Conservation (phyloP, 2,797 vertebrate species). For the Naso thynnoides region DNA sequence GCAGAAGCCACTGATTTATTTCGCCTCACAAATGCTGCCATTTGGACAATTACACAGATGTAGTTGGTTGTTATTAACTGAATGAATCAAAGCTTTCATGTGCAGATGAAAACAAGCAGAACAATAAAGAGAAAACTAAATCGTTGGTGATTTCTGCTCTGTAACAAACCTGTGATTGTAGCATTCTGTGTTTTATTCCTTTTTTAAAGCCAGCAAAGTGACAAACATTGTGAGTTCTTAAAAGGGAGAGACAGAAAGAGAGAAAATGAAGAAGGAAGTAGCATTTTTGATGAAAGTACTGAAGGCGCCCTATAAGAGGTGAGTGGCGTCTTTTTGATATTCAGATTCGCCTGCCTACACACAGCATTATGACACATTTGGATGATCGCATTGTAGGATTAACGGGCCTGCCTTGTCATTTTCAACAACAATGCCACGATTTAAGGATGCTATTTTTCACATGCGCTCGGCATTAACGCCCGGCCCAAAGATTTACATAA, state of each 20-base stretch:
- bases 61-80: constrained; percentile 45
- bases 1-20: constrained; percentile 51
- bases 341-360: constrained; percentile 85
- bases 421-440: constrained; percentile 89
- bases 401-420: constrained; percentile 89
- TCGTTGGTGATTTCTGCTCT: constrained; percentile 22
- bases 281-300: constrained; percentile 69
- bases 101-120: constrained; percentile 24
- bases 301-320: constrained; percentile 75
- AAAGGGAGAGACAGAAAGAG: constrained; percentile 34
- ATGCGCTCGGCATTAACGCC: constrained; percentile 85
- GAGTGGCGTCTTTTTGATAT: constrained; percentile 84
- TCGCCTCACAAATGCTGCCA: constrained; percentile 48
- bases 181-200: constrained; percentile 46
- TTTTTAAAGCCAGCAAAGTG: constrained; percentile 47
- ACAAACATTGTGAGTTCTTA: constrained; percentile 75
- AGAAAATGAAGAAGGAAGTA: constrained; percentile 40
- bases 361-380: constrained; percentile 88
- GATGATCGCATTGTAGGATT: constrained; percentile 90
- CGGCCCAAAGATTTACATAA: constrained; percentile 89
- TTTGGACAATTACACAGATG: constrained; percentile 55
- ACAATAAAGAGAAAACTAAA: constrained; percentile 24
- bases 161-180: constrained; percentile 40
- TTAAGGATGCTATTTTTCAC: constrained; percentile 88
- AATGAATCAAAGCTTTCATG: constrained; percentile 65